phyloP scores from a whole-genome alignment of 2,113 vertebrate species.

The Cepphus grylle region DNA sequence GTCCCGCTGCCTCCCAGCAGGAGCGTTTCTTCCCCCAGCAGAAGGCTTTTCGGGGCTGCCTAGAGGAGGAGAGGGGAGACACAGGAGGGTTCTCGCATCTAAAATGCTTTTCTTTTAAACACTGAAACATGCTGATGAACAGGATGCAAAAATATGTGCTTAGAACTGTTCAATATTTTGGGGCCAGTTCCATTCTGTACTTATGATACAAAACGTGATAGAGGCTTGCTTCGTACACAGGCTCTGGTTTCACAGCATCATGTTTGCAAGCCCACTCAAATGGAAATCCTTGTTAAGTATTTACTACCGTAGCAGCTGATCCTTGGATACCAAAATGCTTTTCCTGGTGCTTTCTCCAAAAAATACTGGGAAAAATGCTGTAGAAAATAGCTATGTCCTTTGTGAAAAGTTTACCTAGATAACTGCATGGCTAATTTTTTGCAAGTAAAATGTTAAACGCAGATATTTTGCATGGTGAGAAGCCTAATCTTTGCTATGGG shows the following conservation, averaged over 20 bases:
- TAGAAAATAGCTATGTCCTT: neutral
- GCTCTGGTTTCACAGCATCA: neutral
- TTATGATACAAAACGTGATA: neutral
- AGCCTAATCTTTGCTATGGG: neutral
- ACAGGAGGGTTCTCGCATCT: neutral
- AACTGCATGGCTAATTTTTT: neutral
- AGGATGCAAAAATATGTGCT: neutral
- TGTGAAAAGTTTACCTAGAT: neutral
- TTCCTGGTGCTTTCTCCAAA: neutral
- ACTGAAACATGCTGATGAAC: neutral
- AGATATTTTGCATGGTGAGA: neutral
- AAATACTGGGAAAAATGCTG: neutral
- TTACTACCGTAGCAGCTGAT: neutral
- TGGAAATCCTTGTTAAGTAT: constrained; percentile 38
- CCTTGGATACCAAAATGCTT: neutral
- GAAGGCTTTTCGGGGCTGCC: neutral
- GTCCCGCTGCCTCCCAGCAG: neutral
- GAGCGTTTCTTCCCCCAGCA: neutral
- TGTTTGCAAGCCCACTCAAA: neutral
- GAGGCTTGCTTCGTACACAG: neutral
- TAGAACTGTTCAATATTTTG: neutral
- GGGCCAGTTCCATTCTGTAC: neutral
- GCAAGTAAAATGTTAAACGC: neutral
- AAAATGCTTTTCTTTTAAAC: neutral
- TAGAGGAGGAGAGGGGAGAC: neutral